Base-by-base conservation (phyloP, 1,140 invertebrate genomes). In the Rhynchophorus ferrugineus region DNA sequence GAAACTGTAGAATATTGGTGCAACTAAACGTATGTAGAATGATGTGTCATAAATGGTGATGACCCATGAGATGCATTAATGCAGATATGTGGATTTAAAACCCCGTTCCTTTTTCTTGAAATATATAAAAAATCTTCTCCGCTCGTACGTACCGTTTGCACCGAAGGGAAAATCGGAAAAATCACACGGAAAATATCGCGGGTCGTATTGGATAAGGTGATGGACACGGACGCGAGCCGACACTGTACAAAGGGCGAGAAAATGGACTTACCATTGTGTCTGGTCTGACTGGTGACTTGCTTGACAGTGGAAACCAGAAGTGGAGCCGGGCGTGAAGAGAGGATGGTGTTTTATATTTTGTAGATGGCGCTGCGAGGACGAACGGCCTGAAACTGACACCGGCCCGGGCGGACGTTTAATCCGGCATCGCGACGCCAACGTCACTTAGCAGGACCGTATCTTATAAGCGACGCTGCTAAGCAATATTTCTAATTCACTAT, bases 331-430 rank as follows among this genome's bases (percentile, higher is more conserved):
- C 72, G 72, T 73, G 72, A 39, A 18, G 39, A 75, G 73, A 70
- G 74, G 72, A 71, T 72, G 74, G 75, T 76, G 79, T 83, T 83
- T 84, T 83, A 83, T 82, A 78, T 72, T 29, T 71, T 71, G 75
- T 73, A 83, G 81, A 81, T 80, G 81, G 79, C 81, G 80, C 78
- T 70, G 68, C 50, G 20, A 54, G 43, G 56, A 58, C 47, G 39
- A 20, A 36, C 38, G 46, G 50, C 48, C 48, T 59, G 59, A 61
- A 63, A 64, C 59, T 62, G 60, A 64, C 60, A 61, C 57, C 61
- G 36, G 29, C 41, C 39, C 56, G 48, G 47, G 44, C 9, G 14
- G 50, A 35, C 33, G 42, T 39, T 53, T 53, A 44, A 45, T 53
- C 43, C 50, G 43, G 50, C 44, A 18, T 46, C 41, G 54, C 9